These are phyloP conservation scores for Cerastoderma edule DNA, from an alignment of 2,888 invertebrate genomes.

Conservation along the genomic window DNA sequence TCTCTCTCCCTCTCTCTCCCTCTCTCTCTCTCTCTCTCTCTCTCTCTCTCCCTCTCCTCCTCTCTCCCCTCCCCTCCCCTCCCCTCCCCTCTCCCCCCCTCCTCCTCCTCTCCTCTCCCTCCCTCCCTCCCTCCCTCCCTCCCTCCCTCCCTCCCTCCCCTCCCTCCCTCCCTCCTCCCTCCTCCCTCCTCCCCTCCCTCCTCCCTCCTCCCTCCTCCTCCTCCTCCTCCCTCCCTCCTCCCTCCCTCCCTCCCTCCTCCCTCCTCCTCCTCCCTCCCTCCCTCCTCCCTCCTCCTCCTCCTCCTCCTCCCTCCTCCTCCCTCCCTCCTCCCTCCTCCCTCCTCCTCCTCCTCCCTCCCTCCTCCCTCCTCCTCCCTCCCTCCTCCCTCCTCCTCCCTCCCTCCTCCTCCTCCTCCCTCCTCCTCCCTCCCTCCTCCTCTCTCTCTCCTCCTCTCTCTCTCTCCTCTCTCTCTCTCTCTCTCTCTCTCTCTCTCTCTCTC, in stretches of 20 bases:
- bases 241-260: background rate
- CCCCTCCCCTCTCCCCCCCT: conserved; percentile 10
- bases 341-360: background rate
- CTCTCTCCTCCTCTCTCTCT: background rate
- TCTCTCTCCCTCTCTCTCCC: conserved; percentile 19
- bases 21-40: conserved; percentile 15
- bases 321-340: background rate
- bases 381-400: background rate
- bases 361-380: background rate
- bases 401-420: background rate
- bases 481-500: background rate
- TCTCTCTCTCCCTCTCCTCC: conserved; percentile 3
- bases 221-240: background rate
- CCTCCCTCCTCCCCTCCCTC: background rate
- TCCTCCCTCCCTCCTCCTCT: background rate
- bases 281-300: background rate
- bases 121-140: conserved; percentile 10
- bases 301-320: background rate
- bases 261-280: background rate
- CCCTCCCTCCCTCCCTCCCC: conserved; percentile 6
- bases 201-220: background rate
- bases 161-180: background rate
- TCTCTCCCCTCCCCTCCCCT: conserved; percentile 12
- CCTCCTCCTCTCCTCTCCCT: conserved; percentile 7
- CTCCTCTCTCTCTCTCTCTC: background rate